Percentiles rank a stretch among this genome's conserved stretches.
phyloP scores from a whole-genome alignment of 2,888 invertebrate species.

The Nomada goodeniana region DNA sequence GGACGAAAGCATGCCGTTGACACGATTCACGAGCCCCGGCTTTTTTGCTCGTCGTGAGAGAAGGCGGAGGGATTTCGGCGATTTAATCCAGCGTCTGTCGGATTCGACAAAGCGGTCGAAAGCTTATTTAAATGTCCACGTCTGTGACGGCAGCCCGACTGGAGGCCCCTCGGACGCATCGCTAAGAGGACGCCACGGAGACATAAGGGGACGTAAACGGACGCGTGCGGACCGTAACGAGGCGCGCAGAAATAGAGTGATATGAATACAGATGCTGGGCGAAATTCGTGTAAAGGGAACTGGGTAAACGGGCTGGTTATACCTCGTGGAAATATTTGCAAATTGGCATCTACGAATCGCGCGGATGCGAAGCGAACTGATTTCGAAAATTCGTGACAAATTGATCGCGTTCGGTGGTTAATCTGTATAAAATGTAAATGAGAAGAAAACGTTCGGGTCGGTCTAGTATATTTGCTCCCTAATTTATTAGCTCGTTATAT shows the following conservation, averaged over 20 bases:
- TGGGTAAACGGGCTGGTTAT: not conserved
- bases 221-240: conserved; percentile 52
- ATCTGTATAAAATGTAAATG: too few relatives aligned
- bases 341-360: too few relatives aligned
- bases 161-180: conserved; percentile 36
- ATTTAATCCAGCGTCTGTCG: conserved; percentile 33
- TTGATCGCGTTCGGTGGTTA: too few relatives aligned
- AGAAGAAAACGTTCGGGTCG: too few relatives aligned
- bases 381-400: too few relatives aligned
- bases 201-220: conserved; percentile 57
- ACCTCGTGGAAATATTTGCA: too few relatives aligned
- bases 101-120: conserved; percentile 42
- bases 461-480: too few relatives aligned
- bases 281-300: not conserved
- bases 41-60: not conserved
- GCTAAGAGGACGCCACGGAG: conserved; percentile 30
- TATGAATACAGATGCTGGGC: conserved; percentile 50
- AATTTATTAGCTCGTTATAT: too few relatives aligned
- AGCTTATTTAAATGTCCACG: conserved; percentile 55
- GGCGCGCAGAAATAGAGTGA: conserved; percentile 58
- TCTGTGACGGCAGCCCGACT: conserved; percentile 22
- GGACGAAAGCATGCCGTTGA: not conserved
- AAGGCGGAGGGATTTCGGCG: conserved; percentile 15
- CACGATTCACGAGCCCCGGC: conserved; percentile 13
- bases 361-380: too few relatives aligned